Conservation (phyloP, 2,888 invertebrate species). For the Lomographa bimaculata region DNA sequence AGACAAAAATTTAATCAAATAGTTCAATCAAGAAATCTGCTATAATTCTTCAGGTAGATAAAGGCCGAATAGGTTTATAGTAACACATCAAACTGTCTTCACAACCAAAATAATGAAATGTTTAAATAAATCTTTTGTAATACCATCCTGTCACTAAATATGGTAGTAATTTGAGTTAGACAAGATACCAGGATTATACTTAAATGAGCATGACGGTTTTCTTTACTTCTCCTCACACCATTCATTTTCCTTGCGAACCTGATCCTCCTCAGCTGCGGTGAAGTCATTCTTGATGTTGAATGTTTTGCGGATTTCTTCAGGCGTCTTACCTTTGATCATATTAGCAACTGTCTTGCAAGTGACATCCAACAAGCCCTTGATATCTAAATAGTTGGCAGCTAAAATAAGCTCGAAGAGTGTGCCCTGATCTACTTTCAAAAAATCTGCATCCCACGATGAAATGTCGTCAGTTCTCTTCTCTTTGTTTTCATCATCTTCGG, state of each 20-base stretch:
- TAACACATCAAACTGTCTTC: too few species aligned
- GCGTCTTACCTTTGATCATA: slow-evolving; percentile 99
- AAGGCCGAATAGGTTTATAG: too few species aligned
- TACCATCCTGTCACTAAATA: neutral
- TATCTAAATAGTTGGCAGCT: slow-evolving; percentile 98
- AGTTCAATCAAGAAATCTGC: too few species aligned
- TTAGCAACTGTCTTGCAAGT: slow-evolving; percentile 99
- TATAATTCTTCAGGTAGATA: too few species aligned
- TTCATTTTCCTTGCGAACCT: slow-evolving; percentile 98
- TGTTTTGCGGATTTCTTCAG: slow-evolving; percentile 97
- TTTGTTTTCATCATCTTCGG: slow-evolving; percentile 98
- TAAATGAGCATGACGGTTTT: neutral
- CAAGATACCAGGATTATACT: slow-evolving; percentile 8
- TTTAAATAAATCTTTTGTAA: too few species aligned
- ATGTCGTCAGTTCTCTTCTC: slow-evolving; percentile 99
- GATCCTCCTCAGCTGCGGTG: slow-evolving; percentile 97
- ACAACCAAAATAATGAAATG: too few species aligned
- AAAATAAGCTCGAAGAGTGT: slow-evolving; percentile 97
- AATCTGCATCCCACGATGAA: slow-evolving; percentile 99
- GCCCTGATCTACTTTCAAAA: slow-evolving; percentile 98
- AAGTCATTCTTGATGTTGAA: slow-evolving; percentile 99
- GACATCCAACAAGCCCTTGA: slow-evolving; percentile 97
- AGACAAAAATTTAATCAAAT: too few species aligned
- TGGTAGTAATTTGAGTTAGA: slow-evolving; percentile 4
- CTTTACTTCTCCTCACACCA: slow-evolving; percentile 96